A percentile compares a stretch with the other conserved stretches of the same genome.
These are phyloP conservation scores for Psococerastis gibbosa DNA, from an alignment of 2,888 invertebrate species.

Conservation along the genomic window DNA sequence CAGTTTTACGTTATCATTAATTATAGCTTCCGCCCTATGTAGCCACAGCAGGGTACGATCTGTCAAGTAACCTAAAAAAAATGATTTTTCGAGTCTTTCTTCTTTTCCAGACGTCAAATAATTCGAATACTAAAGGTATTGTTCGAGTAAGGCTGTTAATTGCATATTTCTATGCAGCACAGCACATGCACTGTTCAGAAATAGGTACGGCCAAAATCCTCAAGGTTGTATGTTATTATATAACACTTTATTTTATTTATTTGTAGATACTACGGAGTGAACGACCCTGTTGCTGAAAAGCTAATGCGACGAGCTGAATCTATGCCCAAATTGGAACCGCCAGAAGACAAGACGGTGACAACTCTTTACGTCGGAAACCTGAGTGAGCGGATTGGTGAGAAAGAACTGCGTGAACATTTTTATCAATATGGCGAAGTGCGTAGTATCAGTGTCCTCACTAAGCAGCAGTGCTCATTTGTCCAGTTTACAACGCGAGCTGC, in stretches of 20 bases:
- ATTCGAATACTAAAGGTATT: too few relatives aligned
- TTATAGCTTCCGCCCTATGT: too few relatives aligned
- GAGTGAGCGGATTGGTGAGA: conserved; percentile 71
- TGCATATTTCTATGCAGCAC: too few relatives aligned
- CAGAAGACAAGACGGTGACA: conserved; percentile 90
- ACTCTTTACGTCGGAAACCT: conserved; percentile 95
- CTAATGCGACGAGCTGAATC: conserved; percentile 74
- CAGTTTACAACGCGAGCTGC: conserved; percentile 82
- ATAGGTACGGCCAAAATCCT: too few relatives aligned
- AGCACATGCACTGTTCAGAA: too few relatives aligned
- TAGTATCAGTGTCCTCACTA: conserved; percentile 73
- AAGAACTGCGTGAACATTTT: conserved; percentile 86
- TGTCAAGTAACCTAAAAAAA: too few relatives aligned
- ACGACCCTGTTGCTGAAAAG: conserved; percentile 93
- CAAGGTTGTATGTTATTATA: not conserved
- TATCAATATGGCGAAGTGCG: conserved; percentile 98
- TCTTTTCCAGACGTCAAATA: too few relatives aligned
- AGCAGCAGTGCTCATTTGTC: conserved; percentile 93
- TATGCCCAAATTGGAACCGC: conserved; percentile 86
- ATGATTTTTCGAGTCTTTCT: too few relatives aligned
- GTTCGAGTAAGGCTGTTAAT: too few relatives aligned
- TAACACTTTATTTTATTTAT: not conserved
- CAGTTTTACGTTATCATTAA: too few relatives aligned
- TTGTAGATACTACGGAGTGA: conserved; percentile 70
- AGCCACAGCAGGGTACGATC: too few relatives aligned